Evolutionary conservation across 2,888 invertebrate species (phyloP).

Genomic region (Reticulitermes lucifugus): DNA sequence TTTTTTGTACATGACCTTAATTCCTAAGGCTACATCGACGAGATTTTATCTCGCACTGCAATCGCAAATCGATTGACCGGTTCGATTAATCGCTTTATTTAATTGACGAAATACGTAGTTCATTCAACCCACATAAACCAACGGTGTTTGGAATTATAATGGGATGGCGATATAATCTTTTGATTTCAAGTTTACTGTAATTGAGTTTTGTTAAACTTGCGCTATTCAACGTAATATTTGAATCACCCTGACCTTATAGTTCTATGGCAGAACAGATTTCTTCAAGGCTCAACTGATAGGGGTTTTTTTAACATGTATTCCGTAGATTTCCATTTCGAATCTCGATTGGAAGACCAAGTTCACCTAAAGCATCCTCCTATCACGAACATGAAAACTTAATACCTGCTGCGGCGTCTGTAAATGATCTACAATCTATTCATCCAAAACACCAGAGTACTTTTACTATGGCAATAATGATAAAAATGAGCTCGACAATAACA

Average conservation of each 20-base stretch:
- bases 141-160: slow-evolving; percentile 19
- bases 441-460: no score
- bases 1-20: not conserved
- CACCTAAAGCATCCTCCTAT: no score
- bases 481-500: no score
- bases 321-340: no score
- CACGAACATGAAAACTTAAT: no score
- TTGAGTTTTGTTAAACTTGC: slow-evolving; percentile 1
- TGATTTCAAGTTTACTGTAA: not conserved
- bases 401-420: no score
- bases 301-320: no score
- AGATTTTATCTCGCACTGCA: slow-evolving; percentile 8
- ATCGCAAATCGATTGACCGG: slow-evolving; percentile 25
- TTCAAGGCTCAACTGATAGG: no score
- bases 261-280: no score
- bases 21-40: not conserved
- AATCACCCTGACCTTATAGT: not conserved
- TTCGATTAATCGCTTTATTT: slow-evolving; percentile 21
- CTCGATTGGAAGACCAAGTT: no score
- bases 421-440: no score
- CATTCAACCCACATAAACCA: not conserved
- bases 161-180: not conserved
- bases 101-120: slow-evolving; percentile 28
- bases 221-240: not conserved
- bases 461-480: no score